These are phyloP conservation scores for Eucera pruinosa DNA, from an alignment of 2,888 invertebrate species.

Conservation along the genomic window DNA sequence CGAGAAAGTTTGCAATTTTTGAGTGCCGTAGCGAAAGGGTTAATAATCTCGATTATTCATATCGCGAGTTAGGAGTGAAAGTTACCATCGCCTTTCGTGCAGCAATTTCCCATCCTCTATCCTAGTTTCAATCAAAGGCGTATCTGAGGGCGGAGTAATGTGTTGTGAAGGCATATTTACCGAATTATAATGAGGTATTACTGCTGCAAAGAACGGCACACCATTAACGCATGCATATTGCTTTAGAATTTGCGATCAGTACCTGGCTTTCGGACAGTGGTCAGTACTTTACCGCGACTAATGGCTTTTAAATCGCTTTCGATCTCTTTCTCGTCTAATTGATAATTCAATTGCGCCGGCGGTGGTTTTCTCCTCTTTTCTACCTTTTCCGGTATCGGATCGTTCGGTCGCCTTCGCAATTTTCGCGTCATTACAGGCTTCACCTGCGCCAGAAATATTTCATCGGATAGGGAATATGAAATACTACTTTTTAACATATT, in stretches of 20 bases:
- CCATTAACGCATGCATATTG: slow-evolving; percentile 34
- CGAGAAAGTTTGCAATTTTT: no score
- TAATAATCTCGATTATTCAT: no score
- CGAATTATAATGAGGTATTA: slow-evolving; percentile 79
- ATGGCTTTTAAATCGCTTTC: slow-evolving; percentile 94
- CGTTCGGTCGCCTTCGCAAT: slow-evolving; percentile 95
- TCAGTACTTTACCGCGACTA: slow-evolving; percentile 86
- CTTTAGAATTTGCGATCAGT: slow-evolving; percentile 45
- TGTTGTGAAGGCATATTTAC: slow-evolving; percentile 79
- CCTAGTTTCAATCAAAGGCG: slow-evolving; percentile 90
- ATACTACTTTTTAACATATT: no score
- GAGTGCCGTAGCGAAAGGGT: no score
- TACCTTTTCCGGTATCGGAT: slow-evolving; percentile 94
- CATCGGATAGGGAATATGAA: no score
- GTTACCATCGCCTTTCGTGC: slow-evolving; percentile 95
- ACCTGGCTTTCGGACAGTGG: slow-evolving; percentile 86
- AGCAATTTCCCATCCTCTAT: slow-evolving; percentile 97
- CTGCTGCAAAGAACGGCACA: slow-evolving; percentile 68
- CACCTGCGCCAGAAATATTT: slow-evolving; percentile 85
- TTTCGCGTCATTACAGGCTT: slow-evolving; percentile 98
- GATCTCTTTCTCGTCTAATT: slow-evolving; percentile 95
- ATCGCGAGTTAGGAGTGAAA: slow-evolving; percentile 4
- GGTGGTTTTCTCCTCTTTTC: slow-evolving; percentile 94
- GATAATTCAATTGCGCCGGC: slow-evolving; percentile 93
- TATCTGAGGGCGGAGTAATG: slow-evolving; percentile 82